phyloP scores from a whole-genome alignment of 1,140 invertebrate species.

The Pseudomyrmex flavicornis region DNA sequence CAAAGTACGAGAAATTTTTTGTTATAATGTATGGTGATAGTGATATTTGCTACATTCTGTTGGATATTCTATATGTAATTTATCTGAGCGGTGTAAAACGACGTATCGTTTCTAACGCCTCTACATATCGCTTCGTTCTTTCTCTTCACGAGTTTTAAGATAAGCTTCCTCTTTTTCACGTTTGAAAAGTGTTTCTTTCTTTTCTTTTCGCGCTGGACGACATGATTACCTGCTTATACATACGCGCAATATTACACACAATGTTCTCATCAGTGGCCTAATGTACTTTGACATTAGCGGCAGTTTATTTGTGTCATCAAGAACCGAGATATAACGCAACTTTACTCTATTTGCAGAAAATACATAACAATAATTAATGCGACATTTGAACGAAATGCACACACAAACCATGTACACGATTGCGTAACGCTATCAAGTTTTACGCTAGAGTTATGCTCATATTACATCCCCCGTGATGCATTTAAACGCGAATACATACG shows the following conservation, averaged over 20 bases:
- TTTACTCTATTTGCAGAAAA: slow-evolving; percentile 12
- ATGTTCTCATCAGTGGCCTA: neutral
- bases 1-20: too few species aligned
- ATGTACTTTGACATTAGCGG: slow-evolving; percentile 33
- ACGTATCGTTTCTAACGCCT: slow-evolving; percentile 17
- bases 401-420: neutral
- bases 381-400: neutral
- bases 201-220: neutral
- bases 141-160: slow-evolving; percentile 30
- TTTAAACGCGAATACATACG: neutral
- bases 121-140: neutral
- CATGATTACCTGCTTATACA: slow-evolving; percentile 13
- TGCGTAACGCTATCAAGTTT: neutral
- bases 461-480: neutral
- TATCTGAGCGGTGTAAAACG: neutral
- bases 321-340: neutral
- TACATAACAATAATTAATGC: slow-evolving; percentile 23
- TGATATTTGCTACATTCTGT: neutral
- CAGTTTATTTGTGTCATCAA: neutral
- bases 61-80: neutral
- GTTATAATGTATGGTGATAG: too few species aligned
- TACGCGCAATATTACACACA: too few species aligned
- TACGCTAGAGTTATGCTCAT: neutral
- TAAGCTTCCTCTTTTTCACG: slow-evolving; percentile 23
- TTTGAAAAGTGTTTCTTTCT: slow-evolving; percentile 15